Evolutionary conservation across 2,888 invertebrate genomes (phyloP).

Genomic region (Nemoura dubitans): DNA sequence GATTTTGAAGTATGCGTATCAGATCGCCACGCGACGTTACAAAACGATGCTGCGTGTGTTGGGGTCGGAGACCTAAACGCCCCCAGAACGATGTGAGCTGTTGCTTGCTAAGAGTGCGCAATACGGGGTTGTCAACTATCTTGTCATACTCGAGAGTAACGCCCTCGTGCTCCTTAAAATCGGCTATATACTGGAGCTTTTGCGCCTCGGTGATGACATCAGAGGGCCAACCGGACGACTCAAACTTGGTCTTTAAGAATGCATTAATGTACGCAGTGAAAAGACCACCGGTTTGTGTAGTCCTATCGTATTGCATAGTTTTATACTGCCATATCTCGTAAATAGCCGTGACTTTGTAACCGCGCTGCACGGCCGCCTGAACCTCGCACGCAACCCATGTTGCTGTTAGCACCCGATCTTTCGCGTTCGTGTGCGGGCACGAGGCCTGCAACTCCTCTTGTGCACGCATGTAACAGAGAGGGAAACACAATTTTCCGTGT

Average conservation of each 20-base stretch:
- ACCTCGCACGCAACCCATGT: constrained; percentile 58
- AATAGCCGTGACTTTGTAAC: neutral
- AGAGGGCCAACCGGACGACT: constrained; percentile 54
- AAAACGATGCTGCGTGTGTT: neutral
- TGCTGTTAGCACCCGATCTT: constrained; percentile 52
- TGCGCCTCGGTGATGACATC: constrained; percentile 50
- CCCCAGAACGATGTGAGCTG: constrained; percentile 53
- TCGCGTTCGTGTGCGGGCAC: no score
- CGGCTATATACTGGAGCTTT: constrained; percentile 46
- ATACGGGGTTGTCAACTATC: constrained; percentile 50
- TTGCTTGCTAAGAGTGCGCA: constrained; percentile 51
- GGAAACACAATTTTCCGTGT: neutral
- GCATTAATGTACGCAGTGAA: constrained; percentile 56
- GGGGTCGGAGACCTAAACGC: constrained; percentile 22
- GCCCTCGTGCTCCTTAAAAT: constrained; percentile 49
- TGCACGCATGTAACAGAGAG: neutral
- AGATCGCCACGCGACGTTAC: neutral
- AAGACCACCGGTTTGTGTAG: constrained; percentile 52
- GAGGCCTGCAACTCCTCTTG: neutral
- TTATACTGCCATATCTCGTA: constrained; percentile 24
- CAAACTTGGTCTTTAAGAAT: constrained; percentile 55
- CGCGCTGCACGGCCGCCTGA: constrained; percentile 52
- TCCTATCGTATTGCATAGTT: neutral
- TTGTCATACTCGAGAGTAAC: constrained; percentile 42
- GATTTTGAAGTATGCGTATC: neutral